Base-by-base conservation (phyloP, 2,888 invertebrate genomes). In the Elgonia sp. region DNA sequence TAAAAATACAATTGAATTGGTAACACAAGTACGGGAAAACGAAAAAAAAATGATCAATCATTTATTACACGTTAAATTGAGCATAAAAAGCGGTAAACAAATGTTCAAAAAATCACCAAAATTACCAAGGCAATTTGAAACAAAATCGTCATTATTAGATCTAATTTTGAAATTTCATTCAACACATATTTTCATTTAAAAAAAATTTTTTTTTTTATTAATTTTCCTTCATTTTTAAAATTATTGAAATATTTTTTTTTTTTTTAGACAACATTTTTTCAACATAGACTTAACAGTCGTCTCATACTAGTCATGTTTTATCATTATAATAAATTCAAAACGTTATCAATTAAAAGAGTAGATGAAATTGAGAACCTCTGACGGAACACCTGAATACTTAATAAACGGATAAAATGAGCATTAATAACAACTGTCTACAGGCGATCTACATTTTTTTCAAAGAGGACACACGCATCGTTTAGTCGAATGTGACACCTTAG, bases 401-500 rank as follows among this genome's bases (percentile, higher is more conserved):
- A 93, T 93, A 94, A 94, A 94, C 93, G 94, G 93, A 94, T 94
- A 94, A 94, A 94, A 94, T 94, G 94, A 94, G 94, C 94, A 94
- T 94, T 94, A 94, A 94, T 94, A 94, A 94, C 93, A 92, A 92
- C 92, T 91, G 92, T 93, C 92, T 92, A 92, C 91, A 92, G 91
- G 91, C 93, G 93, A 94, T 94, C 93, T 91, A 94, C 93, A 94
- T 93, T 92, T 94, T n/a, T 91, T 91, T 92, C 92, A 91, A 84
- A 86, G 91, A 92, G 91, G 93, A 92, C 91, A 92, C 93, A 92
- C 91, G 91, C 89, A 85, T 90, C 91, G 89, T 91, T 90, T 93
- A 94, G 93, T 93, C 91, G 91, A 90, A 91, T 90, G 91, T 92
- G 93, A 93, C 91, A 91, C 89, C 90, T 92, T 90, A 90, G 70